phyloP scores from a whole-genome alignment of 2,113 vertebrate genomes.

The Pangasianodon hypophthalmus region DNA sequence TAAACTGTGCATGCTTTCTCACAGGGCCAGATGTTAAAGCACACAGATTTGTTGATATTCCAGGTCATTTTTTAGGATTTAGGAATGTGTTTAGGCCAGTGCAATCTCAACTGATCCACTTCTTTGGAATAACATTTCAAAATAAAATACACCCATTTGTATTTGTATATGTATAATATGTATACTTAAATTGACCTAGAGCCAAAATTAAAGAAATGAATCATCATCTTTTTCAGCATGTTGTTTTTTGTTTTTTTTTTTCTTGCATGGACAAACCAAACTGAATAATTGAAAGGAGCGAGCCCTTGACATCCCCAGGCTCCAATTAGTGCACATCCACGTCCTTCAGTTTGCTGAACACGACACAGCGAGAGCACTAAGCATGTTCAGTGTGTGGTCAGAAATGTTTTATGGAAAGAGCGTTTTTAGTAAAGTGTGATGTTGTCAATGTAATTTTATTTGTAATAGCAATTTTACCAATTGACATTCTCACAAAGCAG shows the following conservation, averaged over 20 bases:
- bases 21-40: conserved; percentile 51
- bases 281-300: conserved; percentile 51
- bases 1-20: conserved; percentile 50
- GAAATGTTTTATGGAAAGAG: background rate
- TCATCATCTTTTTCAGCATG: conserved; percentile 5
- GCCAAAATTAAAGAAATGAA: conserved; percentile 21
- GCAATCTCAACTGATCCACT: background rate
- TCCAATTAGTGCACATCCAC: conserved; percentile 49
- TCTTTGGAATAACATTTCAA: background rate
- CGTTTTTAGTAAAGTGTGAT: background rate
- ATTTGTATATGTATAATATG: background rate
- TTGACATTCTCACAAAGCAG: background rate
- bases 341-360: conserved; percentile 42
- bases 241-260: background rate
- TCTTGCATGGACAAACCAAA: conserved; percentile 30
- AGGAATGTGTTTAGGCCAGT: conserved; percentile 5
- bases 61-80: background rate
- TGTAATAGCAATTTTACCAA: background rate
- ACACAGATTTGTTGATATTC: conserved; percentile 46
- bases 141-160: background rate
- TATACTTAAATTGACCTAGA: background rate
- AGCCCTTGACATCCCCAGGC: conserved; percentile 50
- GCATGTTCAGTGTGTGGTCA: background rate
- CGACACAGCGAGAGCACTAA: conserved; percentile 21
- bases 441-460: background rate